Conservation (phyloP, 2,888 invertebrate species). For the Andrena chrysosceles region DNA sequence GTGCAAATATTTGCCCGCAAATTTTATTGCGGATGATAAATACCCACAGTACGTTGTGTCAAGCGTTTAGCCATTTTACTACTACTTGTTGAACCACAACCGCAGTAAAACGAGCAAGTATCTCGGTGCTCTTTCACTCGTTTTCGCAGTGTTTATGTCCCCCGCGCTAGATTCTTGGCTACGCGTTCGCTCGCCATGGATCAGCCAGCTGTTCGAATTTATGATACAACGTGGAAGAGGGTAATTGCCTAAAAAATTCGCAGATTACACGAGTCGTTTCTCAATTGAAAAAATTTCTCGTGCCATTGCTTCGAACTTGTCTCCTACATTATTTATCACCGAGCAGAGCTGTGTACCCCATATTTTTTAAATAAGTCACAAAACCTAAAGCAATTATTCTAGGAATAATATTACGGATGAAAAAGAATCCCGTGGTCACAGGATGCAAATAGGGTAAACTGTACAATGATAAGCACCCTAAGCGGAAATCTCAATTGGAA, state of each 20-base stretch:
- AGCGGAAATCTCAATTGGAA: no score
- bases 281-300: neutral
- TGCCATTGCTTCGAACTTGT: no score
- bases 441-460: no score
- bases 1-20: neutral
- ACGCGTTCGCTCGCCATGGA: neutral
- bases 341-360: no score
- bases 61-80: conserved; percentile 20
- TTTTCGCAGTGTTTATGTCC: neutral
- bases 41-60: conserved; percentile 1
- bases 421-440: no score
- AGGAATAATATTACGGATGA: no score
- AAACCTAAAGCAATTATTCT: no score
- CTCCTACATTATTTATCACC: no score
- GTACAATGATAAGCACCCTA: no score
- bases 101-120: neutral
- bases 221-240: neutral
- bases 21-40: conserved; percentile 29
- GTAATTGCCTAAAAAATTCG: neutral
- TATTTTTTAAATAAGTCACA: no score
- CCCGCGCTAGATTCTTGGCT: conserved; percentile 1
- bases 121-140: neutral
- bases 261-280: neutral
- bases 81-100: conserved; percentile 50
- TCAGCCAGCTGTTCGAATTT: neutral